Evolutionary conservation across 2,113 vertebrate species (phyloP).

Genomic region (Lepisosteus osseus): DNA sequence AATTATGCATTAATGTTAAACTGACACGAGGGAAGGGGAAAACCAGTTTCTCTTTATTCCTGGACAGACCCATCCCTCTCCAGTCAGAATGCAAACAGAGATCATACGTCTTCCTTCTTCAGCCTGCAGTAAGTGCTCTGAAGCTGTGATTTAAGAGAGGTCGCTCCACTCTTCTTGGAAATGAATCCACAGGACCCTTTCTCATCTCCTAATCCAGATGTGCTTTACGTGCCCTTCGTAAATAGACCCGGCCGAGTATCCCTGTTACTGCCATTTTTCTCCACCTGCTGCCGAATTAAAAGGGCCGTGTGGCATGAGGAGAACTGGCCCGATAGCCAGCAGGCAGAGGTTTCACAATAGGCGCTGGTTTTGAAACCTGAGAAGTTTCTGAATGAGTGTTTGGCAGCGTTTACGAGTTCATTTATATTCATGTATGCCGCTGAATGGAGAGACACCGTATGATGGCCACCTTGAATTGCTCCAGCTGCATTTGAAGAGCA

Average conservation of each 20-base stretch:
- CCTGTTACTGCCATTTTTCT: background rate
- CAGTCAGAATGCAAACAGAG: no score
- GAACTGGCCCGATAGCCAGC: background rate
- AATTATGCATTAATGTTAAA: no score
- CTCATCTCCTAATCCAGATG: background rate
- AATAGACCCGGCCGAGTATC: no score
- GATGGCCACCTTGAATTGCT: background rate
- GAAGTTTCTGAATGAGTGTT: constrained; percentile 5
- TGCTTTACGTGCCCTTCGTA: background rate
- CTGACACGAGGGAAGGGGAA: no score
- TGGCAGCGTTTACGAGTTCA: background rate
- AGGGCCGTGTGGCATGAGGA: background rate
- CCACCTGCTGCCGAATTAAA: background rate
- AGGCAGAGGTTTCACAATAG: background rate
- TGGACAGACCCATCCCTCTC: no score
- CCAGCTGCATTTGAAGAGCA: background rate
- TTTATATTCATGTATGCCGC: background rate
- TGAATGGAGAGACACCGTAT: background rate
- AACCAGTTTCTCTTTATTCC: no score
- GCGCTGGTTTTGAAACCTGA: background rate
- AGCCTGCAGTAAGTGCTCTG: no score
- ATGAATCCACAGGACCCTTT: no score
- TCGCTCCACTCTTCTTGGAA: no score
- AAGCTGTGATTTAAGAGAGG: no score
- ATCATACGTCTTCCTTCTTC: no score